Evolutionary conservation across 2,797 vertebrate species (phyloP), one percentile per base, ranked within the genome.

Genomic region (Eleutherodactylus coqui): DNA sequence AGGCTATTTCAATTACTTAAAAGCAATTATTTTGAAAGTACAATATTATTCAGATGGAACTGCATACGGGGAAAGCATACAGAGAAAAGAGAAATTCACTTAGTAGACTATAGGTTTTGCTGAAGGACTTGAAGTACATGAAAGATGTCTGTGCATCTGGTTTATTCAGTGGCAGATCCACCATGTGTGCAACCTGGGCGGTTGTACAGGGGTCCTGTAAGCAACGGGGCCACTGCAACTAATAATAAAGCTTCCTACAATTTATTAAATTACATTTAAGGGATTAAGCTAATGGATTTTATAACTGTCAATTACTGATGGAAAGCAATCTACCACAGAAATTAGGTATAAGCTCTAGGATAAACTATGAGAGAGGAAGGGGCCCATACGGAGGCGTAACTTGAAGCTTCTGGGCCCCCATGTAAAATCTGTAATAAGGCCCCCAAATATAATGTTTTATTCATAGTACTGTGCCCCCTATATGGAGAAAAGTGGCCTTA

Each of bases 1-100:
- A 45, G 8, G 32, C 51, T 73, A 47, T 45, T 79, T 62, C 60
- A 82, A 70, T 82, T 55, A 82, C 24, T 55, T 77, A 53, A 76
- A 53, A 34, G 47, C 49, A 53, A 77, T 51, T 53, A 77, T 55
- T 36, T 77, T 21, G 2, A 55, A 55, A 77, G 38, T 4, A 5
- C 32, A 55, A 38, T 58, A 77, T 55, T 55, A 38, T 55, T 77
- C 9, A 10, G 36, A 51, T 36, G 51, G 51, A n/a, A 36, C 34
- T 41, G 5, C 38, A 58, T 53, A 17, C 58, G 19, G 75, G 19
- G 34, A 51, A 58, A 58, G 41, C 34, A 51, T 51, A 55, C 32
- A 34, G 32, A 16, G 29, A 53, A 55, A 55, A 36, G 5, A 29
- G 27, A 29, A 51, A 19, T 49, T 34, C 13, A 1, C 4, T 7